Conservation (phyloP, 1,140 invertebrate species). For the Achroia grisella region DNA sequence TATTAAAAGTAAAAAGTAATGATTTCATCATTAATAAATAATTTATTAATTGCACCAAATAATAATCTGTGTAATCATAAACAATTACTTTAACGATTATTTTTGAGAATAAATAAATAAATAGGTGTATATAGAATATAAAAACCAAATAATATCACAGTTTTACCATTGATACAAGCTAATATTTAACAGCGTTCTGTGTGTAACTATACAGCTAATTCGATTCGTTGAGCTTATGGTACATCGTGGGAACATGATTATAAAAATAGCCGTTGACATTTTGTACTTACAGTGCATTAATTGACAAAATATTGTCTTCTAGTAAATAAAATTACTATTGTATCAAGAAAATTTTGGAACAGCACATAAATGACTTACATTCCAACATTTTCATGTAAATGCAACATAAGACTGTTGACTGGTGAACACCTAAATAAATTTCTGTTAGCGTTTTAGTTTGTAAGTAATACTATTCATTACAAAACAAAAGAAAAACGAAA, state of each 20-base stretch:
- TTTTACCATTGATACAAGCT: constrained; percentile 31
- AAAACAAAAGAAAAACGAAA: constrained; percentile 24
- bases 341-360: neutral
- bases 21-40: constrained; percentile 12
- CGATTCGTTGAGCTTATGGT: constrained; percentile 8
- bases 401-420: constrained; percentile 16
- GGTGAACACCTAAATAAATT: constrained; percentile 6
- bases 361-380: neutral
- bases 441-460: constrained; percentile 39
- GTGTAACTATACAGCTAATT: constrained; percentile 15
- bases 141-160: constrained; percentile 56
- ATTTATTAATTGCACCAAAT: constrained; percentile 8
- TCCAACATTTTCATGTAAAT: constrained; percentile 1
- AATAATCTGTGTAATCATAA: neutral
- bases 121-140: constrained; percentile 17
- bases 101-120: constrained; percentile 11
- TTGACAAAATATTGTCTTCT: constrained; percentile 30
- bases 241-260: constrained; percentile 52
- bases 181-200: constrained; percentile 17
- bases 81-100: too few species aligned
- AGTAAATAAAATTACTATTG: neutral
- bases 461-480: constrained; percentile 22
- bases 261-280: constrained; percentile 28
- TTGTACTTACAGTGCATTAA: constrained; percentile 63
- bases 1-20: constrained; percentile 16